Percentiles rank a stretch among this genome's conserved stretches.
phyloP scores from a whole-genome alignment of 1,140 invertebrate genomes.

The Cecropterus lyciades region DNA sequence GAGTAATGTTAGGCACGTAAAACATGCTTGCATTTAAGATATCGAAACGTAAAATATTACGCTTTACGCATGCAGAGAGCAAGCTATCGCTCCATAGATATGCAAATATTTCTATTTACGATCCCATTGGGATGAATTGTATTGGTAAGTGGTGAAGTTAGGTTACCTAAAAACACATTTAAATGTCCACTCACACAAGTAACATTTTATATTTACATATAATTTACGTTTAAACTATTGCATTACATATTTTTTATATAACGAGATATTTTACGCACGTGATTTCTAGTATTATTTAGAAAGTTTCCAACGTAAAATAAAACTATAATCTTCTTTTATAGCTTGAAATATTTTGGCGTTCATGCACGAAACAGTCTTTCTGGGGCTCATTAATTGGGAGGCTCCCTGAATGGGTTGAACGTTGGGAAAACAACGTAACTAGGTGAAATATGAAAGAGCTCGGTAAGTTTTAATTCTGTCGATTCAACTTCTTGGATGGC shows the following conservation, averaged over 20 bases:
- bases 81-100: slow-evolving; percentile 42
- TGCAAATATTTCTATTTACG: slow-evolving; percentile 53
- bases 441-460: slow-evolving; percentile 76
- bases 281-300: neutral
- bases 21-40: slow-evolving; percentile 55
- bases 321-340: slow-evolving; percentile 13
- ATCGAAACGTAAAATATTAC: slow-evolving; percentile 64
- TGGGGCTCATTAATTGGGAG: slow-evolving; percentile 49
- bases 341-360: slow-evolving; percentile 8
- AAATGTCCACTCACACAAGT: no score
- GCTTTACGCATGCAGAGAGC: slow-evolving; percentile 47
- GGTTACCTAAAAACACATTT: slow-evolving; percentile 1
- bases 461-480: slow-evolving; percentile 77
- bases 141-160: slow-evolving; percentile 31
- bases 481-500: slow-evolving; percentile 77
- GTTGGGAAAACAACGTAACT: slow-evolving; percentile 59
- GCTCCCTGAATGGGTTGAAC: slow-evolving; percentile 48
- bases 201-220: no score
- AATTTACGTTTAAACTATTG: no score
- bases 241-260: no score
- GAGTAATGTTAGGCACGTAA: slow-evolving; percentile 55
- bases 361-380: slow-evolving; percentile 22
- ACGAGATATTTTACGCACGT: no score
- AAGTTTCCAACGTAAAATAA: neutral
- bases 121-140: slow-evolving; percentile 42